Evolutionary conservation across 1,140 invertebrate genomes (phyloP).

Genomic region (Plodia interpunctella): DNA sequence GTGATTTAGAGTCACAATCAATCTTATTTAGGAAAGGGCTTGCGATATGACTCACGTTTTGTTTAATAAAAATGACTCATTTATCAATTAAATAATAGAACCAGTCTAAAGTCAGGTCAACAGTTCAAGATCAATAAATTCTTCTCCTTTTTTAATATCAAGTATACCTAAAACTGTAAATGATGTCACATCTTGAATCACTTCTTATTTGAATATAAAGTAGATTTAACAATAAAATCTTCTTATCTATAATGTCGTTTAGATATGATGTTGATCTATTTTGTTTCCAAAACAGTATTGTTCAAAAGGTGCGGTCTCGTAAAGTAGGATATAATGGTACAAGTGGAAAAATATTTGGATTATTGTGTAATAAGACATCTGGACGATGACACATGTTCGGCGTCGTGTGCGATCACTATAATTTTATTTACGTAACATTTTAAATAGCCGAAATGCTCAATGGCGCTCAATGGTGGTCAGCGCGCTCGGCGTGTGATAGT

Average conservation of each 20-base stretch:
- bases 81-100: conserved; percentile 38
- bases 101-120: conserved; percentile 59
- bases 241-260: conserved; percentile 17
- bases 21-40: conserved; percentile 15
- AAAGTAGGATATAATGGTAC: conserved; percentile 3
- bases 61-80: conserved; percentile 44
- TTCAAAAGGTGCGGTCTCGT: conserved; percentile 27
- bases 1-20: background rate
- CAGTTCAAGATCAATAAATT: conserved; percentile 67
- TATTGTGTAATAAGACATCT: background rate
- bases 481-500: no score
- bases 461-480: no score
- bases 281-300: conserved; percentile 20
- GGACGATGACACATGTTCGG: background rate
- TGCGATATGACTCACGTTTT: background rate
- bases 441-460: no score
- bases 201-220: conserved; percentile 53
- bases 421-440: background rate
- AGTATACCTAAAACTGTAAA: conserved; percentile 61
- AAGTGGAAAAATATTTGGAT: background rate
- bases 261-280: conserved; percentile 17
- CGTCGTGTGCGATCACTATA: background rate
- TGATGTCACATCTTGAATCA: conserved; percentile 70
- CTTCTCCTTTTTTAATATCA: conserved; percentile 63
- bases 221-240: conserved; percentile 46